Conservation (phyloP, 1,140 invertebrate species). For the Leptoteleia sp. region DNA sequence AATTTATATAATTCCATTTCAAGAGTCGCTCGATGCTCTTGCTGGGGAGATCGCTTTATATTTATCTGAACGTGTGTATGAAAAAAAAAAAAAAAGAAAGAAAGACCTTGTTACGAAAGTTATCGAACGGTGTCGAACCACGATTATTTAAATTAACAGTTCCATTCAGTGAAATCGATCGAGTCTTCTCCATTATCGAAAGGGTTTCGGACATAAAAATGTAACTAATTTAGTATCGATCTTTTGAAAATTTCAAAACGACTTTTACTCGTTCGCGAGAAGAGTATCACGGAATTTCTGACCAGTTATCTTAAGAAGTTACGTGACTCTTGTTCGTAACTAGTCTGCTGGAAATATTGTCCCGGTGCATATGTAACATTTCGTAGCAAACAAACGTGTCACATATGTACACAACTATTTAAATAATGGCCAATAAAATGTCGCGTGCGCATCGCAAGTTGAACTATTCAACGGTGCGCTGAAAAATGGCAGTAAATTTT, state of each 20-base stretch:
- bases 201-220: slow-evolving; percentile 1
- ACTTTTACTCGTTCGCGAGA: slow-evolving; percentile 12
- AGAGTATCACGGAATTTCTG: slow-evolving; percentile 13
- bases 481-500: too few species aligned
- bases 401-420: slow-evolving; percentile 13
- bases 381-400: background rate
- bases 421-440: slow-evolving; percentile 8
- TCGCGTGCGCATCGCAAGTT: too few species aligned
- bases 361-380: slow-evolving; percentile 24
- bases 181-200: background rate
- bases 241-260: slow-evolving; percentile 23
- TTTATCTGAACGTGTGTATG: too few species aligned
- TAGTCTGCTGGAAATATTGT: slow-evolving; percentile 27
- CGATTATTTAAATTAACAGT: too few species aligned
- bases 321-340: slow-evolving; percentile 52
- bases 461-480: too few species aligned
- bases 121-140: too few species aligned
- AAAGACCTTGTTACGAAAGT: too few species aligned
- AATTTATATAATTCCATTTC: too few species aligned
- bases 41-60: too few species aligned
- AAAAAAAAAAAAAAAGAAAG: too few species aligned
- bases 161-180: background rate
- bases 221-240: slow-evolving; percentile 24
- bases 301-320: slow-evolving; percentile 38
- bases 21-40: too few species aligned